Evolutionary conservation across 2,888 invertebrate genomes (phyloP), one percentile per base, ranked within the genome.

Genomic region (Lithosia quadra): DNA sequence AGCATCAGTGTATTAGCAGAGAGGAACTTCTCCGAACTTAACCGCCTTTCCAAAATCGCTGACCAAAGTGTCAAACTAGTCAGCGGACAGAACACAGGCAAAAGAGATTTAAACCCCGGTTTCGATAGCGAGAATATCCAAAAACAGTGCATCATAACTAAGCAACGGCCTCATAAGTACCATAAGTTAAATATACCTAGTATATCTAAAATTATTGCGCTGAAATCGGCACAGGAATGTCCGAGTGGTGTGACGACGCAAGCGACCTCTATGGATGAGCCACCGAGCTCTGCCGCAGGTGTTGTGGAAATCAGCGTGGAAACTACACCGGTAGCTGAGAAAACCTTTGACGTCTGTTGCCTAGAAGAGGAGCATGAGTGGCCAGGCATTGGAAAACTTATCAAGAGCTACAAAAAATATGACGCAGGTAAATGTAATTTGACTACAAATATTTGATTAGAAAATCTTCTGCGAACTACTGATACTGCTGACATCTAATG

Each of bases 381-480:
- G 96, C 92, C 95, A 0, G 95, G 95, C 0, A 80, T 95, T 8
- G 91, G 95, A 59, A 90, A 90, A 11, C 81, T 96, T n/a, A 88
- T 94, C 68, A 93, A 90, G 76, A 93, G 92, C 56, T 96, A 95
- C 82, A 94, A 90, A 78, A 92, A 92, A 75, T 96, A 93, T 86
- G 94, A 95, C 72, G 88, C 90, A 91, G 96, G 96, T 96, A 89
- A 82, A 68, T 63, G n/a, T 61, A 62, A 22, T 33, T 34, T 43
- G 43, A 18, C 18, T 5, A 5, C 7, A 39, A 0, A 39, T 13
- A 4, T 4, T 39, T 15, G 39, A 39, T 4, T 39, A 39, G 5
- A 39, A 39, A 39, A 39, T 28, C 28, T 28, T 5, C 28, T 28
- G 28, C n/a, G n/a, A n/a, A n/a, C n/a, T n/a, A n/a, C n/a, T n/a